phyloP scores from a whole-genome alignment of 2,797 vertebrate species.

The Glyptemys insculpta region DNA sequence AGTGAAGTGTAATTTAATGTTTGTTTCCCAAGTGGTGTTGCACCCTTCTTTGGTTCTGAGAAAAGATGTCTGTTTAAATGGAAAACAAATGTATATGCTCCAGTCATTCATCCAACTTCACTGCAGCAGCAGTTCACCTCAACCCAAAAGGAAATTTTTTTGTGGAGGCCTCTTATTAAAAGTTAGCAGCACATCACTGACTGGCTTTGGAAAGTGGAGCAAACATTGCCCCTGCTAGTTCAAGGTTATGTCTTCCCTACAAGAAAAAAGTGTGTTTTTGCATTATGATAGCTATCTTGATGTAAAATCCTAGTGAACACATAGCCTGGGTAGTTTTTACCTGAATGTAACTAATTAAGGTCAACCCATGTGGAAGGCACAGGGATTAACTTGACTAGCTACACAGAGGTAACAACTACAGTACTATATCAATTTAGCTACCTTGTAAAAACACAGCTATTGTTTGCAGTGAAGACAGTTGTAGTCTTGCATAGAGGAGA shows the following conservation, averaged over 20 bases:
- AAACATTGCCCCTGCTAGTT: not conserved
- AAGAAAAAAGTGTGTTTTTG: not conserved
- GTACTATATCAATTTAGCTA: not conserved
- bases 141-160: not conserved
- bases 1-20: not conserved
- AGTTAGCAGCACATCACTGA: not conserved
- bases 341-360: not conserved
- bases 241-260: not conserved
- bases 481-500: not conserved
- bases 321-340: not conserved
- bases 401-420: not conserved
- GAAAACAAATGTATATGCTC: not conserved
- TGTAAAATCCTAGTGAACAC: not conserved
- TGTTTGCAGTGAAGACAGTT: not conserved
- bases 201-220: not conserved
- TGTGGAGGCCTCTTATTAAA: not conserved
- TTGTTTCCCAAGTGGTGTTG: not conserved
- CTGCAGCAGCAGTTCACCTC: not conserved
- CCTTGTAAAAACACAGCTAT: not conserved
- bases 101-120: not conserved
- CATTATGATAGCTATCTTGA: not conserved
- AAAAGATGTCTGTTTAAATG: not conserved
- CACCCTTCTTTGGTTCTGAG: not conserved
- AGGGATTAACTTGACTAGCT: not conserved
- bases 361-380: not conserved